Base-by-base conservation (phyloP, 2,113 vertebrate species). In the Oceanodroma tethys region DNA sequence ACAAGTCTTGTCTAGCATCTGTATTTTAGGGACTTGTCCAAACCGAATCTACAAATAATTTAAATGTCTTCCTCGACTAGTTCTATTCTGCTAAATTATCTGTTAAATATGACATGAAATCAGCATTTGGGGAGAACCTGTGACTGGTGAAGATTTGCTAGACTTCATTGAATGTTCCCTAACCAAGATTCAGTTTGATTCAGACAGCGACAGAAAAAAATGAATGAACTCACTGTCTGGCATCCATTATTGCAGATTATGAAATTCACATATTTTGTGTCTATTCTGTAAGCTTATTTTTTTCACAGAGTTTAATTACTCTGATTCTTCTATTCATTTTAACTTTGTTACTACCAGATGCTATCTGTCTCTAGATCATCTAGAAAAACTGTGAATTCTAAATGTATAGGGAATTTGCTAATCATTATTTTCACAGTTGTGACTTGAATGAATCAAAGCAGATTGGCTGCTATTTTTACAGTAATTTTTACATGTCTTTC, bases 371-470 rank as follows among this genome's bases (percentile, higher is more conserved):
- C 40, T 52, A 75, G 36, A 76, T 81, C n/a, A 81, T 85, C 43
- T 66, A 93, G 53, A 88, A 68, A 89, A 82, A 50, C 9, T 29
- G 48, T 56, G 53, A 94, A 56, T 90, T 92, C 63, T 68, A 85
- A 85, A 82, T 83, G 7, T 52, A 88, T 8, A 82, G 22, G 32
- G 20, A 94, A 94, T 82, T 82, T 65, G 53, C 78, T 90, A 85
- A 96, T 71, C 38, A 86, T 43, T 85, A 75, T 86, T 94, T 96
- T 90, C 88, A 66, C 22, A 40, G 32, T 76, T 88, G 4, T 90
- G 59, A 52, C 55, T 96, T 91, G 60, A 86, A 93, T 88, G 17
- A 88, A 94, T 66, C 80, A 81, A 88, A 74, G 34, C 27, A 95
- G 67, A 86, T 56, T 68, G 22, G 25, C 10, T 94, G 42, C 15